Base-by-base conservation (phyloP, 2,888 invertebrate species). In the Clepsis dumicolana region DNA sequence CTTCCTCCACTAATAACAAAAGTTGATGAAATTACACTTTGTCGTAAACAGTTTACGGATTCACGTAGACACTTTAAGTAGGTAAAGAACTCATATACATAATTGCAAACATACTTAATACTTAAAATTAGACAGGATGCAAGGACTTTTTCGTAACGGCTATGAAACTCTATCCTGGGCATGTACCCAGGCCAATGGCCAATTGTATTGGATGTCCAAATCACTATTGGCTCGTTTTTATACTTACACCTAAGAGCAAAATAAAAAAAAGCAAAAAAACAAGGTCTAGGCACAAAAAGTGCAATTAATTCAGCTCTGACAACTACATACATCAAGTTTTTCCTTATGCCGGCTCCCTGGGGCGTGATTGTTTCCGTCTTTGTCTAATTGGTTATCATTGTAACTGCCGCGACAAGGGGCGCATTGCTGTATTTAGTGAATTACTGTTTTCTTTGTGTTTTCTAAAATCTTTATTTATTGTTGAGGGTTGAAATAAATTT, bases 331-430 rank as follows among this genome's bases (percentile, higher is more conserved):
- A 60, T 60, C 60, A 61, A 18, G 27, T 60, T 61, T 44, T 32
- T 48, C 29, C 60, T 48, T 32, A 48, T 61, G 29, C 18, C n/a
- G 16, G 32, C 21, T 61, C 60, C 60, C 48, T 29, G 48, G 60
- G 60, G 60, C 60, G 60, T 61, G 48, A 61, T 61, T 61, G 60
- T 48, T 18, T 60, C 21, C 27, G 60, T 61, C 60, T 41, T 48
- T 61, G 18, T 16, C 48, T 61, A 61, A 61, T 61, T 61, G 48
- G 48, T 61, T 61, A 61, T 61, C 48, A 61, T 61, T 48, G 60
- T 29, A 1, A 44, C 29, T n/a, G 29, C 21, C 21, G 8, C 8
- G 18, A 21, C 18, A 14, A 44, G 35, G 12, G 4, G 5, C 5
- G 21, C 10, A 48, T 54, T 16, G 1, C n/a, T 38, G 32, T 10